Conservation (phyloP, 2,113 vertebrate species). For the Carollia perspicillata region DNA sequence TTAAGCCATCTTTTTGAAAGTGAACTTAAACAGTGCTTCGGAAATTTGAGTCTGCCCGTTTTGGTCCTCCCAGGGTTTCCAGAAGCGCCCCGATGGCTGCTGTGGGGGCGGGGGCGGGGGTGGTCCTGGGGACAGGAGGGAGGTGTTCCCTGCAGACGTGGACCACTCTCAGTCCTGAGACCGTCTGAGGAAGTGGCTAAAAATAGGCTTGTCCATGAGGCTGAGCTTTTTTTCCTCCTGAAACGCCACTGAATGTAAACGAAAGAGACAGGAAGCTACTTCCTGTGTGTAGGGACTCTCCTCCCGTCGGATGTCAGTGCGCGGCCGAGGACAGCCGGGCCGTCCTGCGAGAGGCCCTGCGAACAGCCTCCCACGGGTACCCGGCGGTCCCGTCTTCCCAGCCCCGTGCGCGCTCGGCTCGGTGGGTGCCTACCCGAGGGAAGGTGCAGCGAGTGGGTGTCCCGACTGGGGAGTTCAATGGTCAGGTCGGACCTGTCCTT, state of each 20-base stretch:
- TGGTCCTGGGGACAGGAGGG: neutral
- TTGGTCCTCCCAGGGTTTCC: neutral
- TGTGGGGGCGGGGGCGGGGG: neutral
- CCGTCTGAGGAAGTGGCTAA: neutral
- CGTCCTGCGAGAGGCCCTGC: neutral
- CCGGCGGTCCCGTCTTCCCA: no score
- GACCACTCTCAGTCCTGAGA: neutral
- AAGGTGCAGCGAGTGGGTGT: neutral
- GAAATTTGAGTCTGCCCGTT: neutral
- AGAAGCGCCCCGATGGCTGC: neutral
- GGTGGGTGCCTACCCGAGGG: neutral
- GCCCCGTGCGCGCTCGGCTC: neutral
- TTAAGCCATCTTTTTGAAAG: neutral
- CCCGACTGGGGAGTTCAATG: neutral
- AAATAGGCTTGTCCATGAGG: neutral
- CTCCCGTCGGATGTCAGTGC: neutral
- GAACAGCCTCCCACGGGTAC: no score
- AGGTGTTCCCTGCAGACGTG: neutral
- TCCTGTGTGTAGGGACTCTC: neutral
- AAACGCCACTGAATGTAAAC: neutral
- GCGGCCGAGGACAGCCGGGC: neutral
- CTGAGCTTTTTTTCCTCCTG: neutral
- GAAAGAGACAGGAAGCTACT: neutral
- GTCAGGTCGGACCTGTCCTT: neutral
- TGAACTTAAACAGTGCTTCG: neutral